Base-by-base conservation (phyloP, 1,140 invertebrate species). In the Drepana arcuata region DNA sequence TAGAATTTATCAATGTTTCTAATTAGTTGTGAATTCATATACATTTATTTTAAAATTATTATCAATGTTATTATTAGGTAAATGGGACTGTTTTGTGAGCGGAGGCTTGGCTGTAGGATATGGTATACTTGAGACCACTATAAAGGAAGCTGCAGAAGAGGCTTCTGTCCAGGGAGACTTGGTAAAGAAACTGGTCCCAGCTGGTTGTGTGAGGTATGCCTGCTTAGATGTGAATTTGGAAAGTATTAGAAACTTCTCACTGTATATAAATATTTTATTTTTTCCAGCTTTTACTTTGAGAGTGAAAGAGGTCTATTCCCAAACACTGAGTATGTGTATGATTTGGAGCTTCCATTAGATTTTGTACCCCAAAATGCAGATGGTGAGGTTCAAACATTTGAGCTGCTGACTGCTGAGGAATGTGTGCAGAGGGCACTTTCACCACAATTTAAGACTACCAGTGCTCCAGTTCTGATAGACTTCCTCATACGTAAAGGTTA, bases 251-350 rank as follows among this genome's bases (percentile, higher is more conserved):
- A n/a, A n/a, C n/a, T n/a, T n/a, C n/a, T n/a, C n/a, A n/a, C n/a
- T n/a, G n/a, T n/a, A n/a, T n/a, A n/a, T n/a, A n/a, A n/a, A n/a
- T n/a, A n/a, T n/a, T n/a, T n/a, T n/a, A n/a, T n/a, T 56, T 48
- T 44, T 75, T 86, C 32, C 69, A 94, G 92, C 53, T 93, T 97
- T 63, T 95, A 93, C 65, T 96, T 94, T 72, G 93, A 96, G 83
- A 95, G 94, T 70, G 93, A 96, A 71, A 86, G 93, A 59, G 96
- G 96, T 0, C 77, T 98, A 13, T 96, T 95, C 64, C 95, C 95
- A 11, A 97, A 97, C 65, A 95, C 94, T 9, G 93, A 97, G 75
- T 98, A 96, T 84, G 91, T 97, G n/a, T 97, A 92, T 81, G 96
- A 98, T 78, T 85, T 98, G 45, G 94, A 97, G 83, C 80, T 98